Percentiles rank a stretch among this genome's conserved stretches.
Conservation (phyloP, 2,113 vertebrate species). For the Lepidothrix coronata region DNA sequence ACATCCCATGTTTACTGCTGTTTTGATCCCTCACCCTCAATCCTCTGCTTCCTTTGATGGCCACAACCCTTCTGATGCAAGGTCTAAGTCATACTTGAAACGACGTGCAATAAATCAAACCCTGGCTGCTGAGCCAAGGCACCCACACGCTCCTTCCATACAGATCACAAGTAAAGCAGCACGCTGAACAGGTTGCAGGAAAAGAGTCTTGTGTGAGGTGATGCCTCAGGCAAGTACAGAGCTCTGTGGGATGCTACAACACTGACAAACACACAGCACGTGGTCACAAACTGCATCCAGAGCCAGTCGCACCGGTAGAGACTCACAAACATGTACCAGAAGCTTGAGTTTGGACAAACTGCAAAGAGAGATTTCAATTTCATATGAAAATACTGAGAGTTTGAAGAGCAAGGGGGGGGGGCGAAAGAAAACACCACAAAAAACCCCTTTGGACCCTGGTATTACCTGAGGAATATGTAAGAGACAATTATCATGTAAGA, state of each 20-base stretch:
- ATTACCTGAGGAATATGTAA: not conserved
- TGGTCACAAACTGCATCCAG: not conserved
- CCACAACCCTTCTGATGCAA: not conserved
- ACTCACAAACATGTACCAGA: not conserved
- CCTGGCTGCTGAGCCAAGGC: not conserved
- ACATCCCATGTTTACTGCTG: not conserved
- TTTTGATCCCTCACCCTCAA: not conserved
- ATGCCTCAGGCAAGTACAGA: not conserved
- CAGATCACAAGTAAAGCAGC: not conserved
- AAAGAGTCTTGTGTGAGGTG: not conserved
- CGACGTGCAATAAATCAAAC: not conserved
- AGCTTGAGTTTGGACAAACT: not conserved
- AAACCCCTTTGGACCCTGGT: not conserved
- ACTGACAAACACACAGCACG: not conserved
- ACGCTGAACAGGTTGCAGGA: not conserved
- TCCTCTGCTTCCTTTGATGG: not conserved
- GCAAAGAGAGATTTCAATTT: not conserved
- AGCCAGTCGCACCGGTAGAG: not conserved
- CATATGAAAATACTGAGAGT: not conserved
- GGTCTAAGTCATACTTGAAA: not conserved
- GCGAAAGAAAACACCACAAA: not conserved
- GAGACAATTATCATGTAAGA: not conserved
- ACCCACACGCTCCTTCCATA: not conserved
- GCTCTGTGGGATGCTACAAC: not conserved
- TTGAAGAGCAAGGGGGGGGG: not conserved